Conservation (phyloP, 2,888 invertebrate species). For the Crocallis elinguaria region DNA sequence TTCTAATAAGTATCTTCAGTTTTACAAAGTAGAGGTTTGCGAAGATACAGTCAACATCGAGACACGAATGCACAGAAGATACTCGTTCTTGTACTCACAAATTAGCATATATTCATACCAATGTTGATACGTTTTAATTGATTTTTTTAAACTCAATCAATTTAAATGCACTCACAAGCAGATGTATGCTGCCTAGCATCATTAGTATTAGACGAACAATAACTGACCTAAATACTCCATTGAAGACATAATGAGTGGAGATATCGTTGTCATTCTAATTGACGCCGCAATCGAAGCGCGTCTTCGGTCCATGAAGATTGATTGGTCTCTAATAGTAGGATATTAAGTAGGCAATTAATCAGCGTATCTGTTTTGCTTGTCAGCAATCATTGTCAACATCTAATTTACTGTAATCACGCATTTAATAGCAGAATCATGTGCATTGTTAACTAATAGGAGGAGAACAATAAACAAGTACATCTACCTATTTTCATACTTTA, state of each 20-base stretch:
- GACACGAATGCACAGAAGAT: too few species aligned
- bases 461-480: too few species aligned
- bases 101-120: too few species aligned
- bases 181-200: constrained; percentile 7
- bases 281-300: constrained; percentile 37
- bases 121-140: too few species aligned
- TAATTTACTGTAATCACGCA: constrained; percentile 6
- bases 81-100: too few species aligned
- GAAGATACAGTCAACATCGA: too few species aligned
- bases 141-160: not conserved
- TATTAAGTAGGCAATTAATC: constrained; percentile 36
- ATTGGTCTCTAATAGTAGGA: constrained; percentile 28
- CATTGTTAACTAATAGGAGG: not conserved
- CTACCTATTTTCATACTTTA: not conserved
- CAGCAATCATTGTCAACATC: constrained; percentile 18
- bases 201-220: constrained; percentile 22
- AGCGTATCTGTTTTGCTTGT: constrained; percentile 21
- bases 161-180: not conserved
- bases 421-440: not conserved
- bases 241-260: constrained; percentile 28
- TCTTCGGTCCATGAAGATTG: constrained; percentile 37
- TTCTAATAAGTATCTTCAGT: too few species aligned
- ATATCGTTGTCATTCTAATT: constrained; percentile 39
- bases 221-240: constrained; percentile 33
- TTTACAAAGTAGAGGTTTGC: too few species aligned